These are phyloP conservation scores for Danaus chrysippus DNA, from an alignment of 2,888 invertebrate genomes.

Conservation along the genomic window DNA sequence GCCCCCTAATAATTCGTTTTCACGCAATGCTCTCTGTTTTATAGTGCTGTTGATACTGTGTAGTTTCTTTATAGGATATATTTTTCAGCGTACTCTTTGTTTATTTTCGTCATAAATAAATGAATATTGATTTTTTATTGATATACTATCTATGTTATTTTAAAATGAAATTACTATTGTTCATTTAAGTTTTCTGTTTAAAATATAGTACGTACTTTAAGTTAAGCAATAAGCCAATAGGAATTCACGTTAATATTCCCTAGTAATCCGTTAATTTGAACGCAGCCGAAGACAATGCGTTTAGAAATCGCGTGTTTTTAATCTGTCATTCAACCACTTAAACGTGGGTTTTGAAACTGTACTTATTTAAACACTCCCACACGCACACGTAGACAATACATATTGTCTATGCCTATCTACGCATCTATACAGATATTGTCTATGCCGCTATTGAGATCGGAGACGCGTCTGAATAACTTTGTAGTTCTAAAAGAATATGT, in stretches of 20 bases:
- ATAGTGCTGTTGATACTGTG: constrained; percentile 16
- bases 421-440: constrained; percentile 36
- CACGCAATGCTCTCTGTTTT: constrained; percentile 39
- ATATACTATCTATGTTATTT: too few relatives aligned
- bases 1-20: constrained; percentile 49
- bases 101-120: too few relatives aligned
- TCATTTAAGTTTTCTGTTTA: background rate
- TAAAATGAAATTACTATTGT: background rate
- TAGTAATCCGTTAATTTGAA: background rate
- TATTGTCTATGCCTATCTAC: constrained; percentile 19
- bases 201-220: too few relatives aligned
- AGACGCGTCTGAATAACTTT: constrained; percentile 25
- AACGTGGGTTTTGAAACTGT: constrained; percentile 43
- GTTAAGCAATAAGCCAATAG: too few relatives aligned
- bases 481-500: constrained; percentile 16
- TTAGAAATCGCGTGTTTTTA: constrained; percentile 39
- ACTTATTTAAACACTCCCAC: constrained; percentile 48
- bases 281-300: background rate
- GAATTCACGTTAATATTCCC: background rate
- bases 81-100: too few relatives aligned
- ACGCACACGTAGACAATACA: constrained; percentile 23
- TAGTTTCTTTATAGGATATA: constrained; percentile 1
- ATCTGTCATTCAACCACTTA: constrained; percentile 61
- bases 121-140: too few relatives aligned
- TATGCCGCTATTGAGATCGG: constrained; percentile 29